phyloP scores from a whole-genome alignment of 2,113 vertebrate genomes.

The Clarias gariepinus region DNA sequence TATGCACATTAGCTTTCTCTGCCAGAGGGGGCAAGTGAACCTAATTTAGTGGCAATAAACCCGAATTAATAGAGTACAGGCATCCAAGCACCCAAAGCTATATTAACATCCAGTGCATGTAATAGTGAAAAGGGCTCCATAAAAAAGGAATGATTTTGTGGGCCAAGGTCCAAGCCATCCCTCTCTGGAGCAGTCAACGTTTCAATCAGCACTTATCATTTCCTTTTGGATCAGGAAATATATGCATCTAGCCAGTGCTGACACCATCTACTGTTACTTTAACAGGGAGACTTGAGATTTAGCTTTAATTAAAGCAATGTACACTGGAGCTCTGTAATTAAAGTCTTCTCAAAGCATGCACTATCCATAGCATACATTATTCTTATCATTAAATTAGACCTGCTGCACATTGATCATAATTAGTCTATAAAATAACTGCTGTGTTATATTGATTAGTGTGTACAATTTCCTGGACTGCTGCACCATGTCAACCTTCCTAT shows the following conservation, averaged over 20 bases:
- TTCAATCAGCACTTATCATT: slow-evolving; percentile 60
- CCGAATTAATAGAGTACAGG: slow-evolving; percentile 77
- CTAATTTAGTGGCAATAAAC: slow-evolving; percentile 81
- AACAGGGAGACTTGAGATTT: slow-evolving; percentile 37
- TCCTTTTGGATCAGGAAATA: slow-evolving; percentile 54
- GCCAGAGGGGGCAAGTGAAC: slow-evolving; percentile 74
- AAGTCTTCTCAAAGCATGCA: slow-evolving; percentile 28
- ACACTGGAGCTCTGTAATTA: slow-evolving; percentile 26
- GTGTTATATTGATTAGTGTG: slow-evolving; percentile 9
- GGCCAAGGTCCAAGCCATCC: slow-evolving; percentile 66
- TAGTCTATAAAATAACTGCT: slow-evolving; percentile 14
- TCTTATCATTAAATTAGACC: slow-evolving; percentile 8
- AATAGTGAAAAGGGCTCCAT: slow-evolving; percentile 71
- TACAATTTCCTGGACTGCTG: not conserved
- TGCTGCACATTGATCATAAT: slow-evolving; percentile 21
- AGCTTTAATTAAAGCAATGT: slow-evolving; percentile 24
- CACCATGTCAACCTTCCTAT: not conserved
- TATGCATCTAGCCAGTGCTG: slow-evolving; percentile 25
- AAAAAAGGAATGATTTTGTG: slow-evolving; percentile 73
- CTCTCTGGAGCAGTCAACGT: slow-evolving; percentile 63
- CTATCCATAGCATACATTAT: slow-evolving; percentile 6
- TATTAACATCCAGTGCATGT: slow-evolving; percentile 74
- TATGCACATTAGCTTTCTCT: slow-evolving; percentile 68
- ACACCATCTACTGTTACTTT: slow-evolving; percentile 37
- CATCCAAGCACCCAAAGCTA: slow-evolving; percentile 74